These are phyloP conservation scores for Prosopocoilus inquinatus DNA, from an alignment of 2,888 invertebrate genomes.

Conservation along the genomic window DNA sequence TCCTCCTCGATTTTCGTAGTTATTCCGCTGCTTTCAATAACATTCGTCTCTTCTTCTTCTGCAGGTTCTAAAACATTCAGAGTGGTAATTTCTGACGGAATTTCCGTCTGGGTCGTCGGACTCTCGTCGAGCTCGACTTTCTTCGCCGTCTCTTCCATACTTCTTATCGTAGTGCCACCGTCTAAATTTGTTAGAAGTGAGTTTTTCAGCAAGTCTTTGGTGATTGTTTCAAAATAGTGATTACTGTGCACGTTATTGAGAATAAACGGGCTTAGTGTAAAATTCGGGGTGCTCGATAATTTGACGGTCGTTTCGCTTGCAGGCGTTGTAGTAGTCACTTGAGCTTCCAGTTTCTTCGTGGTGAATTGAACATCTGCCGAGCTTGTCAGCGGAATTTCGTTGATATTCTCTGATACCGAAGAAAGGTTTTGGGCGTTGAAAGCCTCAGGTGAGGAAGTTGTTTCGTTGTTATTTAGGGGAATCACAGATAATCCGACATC, in stretches of 20 bases:
- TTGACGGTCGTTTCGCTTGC: constrained; percentile 10
- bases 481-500: constrained; percentile 34
- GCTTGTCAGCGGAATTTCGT: constrained; percentile 14
- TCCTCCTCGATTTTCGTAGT: background rate
- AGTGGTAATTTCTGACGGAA: too few species aligned
- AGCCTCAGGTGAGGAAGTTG: background rate
- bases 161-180: background rate
- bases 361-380: constrained; percentile 2
- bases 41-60: background rate
- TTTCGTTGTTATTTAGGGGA: constrained; percentile 27
- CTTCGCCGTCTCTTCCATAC: background rate
- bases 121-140: background rate
- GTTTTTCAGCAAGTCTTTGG: background rate
- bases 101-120: too few species aligned
- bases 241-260: constrained; percentile 45
- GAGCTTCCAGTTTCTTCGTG: background rate
- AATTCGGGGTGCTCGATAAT: background rate
- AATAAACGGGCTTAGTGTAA: constrained; percentile 37
- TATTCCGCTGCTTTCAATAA: background rate
- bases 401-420: constrained; percentile 2
- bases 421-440: background rate
- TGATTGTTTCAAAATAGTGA: constrained; percentile 30
- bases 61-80: background rate
- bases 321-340: constrained; percentile 6
- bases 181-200: background rate